phyloP scores from a whole-genome alignment of 2,888 invertebrate species.

The Clistopyga incitator region DNA sequence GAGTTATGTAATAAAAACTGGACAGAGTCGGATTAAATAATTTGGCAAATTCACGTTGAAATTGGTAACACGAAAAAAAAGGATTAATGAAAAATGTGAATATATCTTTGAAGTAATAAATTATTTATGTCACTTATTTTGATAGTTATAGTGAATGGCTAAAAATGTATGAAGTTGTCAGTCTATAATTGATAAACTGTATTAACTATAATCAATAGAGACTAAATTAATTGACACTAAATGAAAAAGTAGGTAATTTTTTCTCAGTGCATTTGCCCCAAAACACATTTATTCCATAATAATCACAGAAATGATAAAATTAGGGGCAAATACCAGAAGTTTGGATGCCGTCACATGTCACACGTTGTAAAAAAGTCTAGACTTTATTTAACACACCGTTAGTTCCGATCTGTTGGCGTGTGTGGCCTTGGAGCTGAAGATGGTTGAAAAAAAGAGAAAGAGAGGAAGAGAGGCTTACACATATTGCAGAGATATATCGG shows the following conservation, averaged over 20 bases:
- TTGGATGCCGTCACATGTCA: conserved; percentile 6
- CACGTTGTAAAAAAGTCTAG: not conserved
- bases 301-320: not conserved
- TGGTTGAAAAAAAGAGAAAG: conserved; percentile 5
- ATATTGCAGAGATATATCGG: conserved; percentile 1
- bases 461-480: not conserved
- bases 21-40: not conserved
- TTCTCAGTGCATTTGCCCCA: too few species aligned
- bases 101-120: conserved; percentile 8
- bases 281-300: not conserved
- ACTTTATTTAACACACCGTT: conserved; percentile 22
- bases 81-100: too few species aligned
- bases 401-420: conserved; percentile 26
- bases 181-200: too few species aligned
- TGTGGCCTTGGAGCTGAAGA: conserved; percentile 48
- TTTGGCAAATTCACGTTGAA: not conserved
- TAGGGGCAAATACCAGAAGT: conserved; percentile 7
- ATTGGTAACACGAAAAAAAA: not conserved
- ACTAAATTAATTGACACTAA: too few species aligned
- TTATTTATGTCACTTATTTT: not conserved
- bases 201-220: too few species aligned
- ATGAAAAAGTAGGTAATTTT: too few species aligned
- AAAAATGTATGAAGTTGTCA: too few species aligned
- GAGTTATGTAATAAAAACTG: not conserved
- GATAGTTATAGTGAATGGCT: too few species aligned